Conservation (phyloP, 2,797 vertebrate species). For the Emydoidea blandingii region DNA sequence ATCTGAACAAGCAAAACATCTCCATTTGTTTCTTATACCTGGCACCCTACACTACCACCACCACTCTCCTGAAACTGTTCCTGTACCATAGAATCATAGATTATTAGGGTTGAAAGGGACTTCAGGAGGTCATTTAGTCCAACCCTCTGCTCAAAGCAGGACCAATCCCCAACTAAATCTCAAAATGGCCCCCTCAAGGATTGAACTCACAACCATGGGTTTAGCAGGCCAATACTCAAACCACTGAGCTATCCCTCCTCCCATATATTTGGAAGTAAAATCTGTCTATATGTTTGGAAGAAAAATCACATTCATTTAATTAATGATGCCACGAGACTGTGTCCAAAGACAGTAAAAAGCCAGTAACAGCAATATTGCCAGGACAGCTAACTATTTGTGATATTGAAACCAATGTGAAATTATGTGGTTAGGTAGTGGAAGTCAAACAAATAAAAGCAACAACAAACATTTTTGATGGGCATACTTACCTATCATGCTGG, state of each 20-base stretch:
- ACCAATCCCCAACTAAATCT: no score
- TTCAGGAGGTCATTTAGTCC: no score
- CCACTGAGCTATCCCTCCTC: no score
- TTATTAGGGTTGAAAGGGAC: no score
- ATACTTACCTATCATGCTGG: not conserved
- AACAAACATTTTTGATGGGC: not conserved
- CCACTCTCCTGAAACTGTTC: not conserved
- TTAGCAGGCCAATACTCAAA: no score
- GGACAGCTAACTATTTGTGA: not conserved
- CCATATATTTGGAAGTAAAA: not conserved
- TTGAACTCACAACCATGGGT: no score
- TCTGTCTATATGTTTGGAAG: not conserved
- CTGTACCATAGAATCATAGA: not conserved
- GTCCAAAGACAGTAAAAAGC: slow-evolving; percentile 1
- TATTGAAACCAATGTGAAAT: not conserved
- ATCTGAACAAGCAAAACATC: not conserved
- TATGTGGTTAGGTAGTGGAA: not conserved
- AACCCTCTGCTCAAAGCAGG: no score
- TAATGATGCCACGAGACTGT: not conserved
- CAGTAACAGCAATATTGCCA: not conserved
- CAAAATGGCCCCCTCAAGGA: no score
- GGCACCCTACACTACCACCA: not conserved
- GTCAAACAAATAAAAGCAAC: not conserved
- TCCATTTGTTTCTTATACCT: not conserved
- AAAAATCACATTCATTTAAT: slow-evolving; percentile 19